A percentile compares a stretch with the other conserved stretches of the same genome.
Evolutionary conservation across 2,797 vertebrate species (phyloP).

Genomic region (Sebastes umbrosus): DNA sequence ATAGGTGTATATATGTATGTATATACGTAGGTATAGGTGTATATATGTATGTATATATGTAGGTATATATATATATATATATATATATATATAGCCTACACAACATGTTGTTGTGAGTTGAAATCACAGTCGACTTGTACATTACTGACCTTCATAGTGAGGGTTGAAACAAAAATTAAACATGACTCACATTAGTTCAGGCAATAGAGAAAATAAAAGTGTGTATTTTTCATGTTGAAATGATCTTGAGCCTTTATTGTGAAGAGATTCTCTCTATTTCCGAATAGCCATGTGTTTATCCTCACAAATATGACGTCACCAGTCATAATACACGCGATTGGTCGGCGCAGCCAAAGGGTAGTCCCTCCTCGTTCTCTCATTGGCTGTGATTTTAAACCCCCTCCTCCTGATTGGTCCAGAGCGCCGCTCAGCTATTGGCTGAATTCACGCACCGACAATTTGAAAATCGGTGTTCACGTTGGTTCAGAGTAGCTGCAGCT

Average conservation of each 20-base stretch:
- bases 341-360: not conserved
- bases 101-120: not conserved
- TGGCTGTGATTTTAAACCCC: constrained; percentile 75
- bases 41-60: too few relatives aligned
- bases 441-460: constrained; percentile 43
- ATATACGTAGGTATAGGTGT: too few relatives aligned
- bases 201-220: not conserved
- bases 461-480: constrained; percentile 55
- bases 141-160: not conserved
- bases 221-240: not conserved
- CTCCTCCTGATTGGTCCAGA: constrained; percentile 63
- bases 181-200: not conserved
- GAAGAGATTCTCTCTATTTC: not conserved
- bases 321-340: not conserved
- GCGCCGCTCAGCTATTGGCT: constrained; percentile 56
- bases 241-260: not conserved
- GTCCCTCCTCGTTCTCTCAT: constrained; percentile 11
- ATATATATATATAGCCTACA: too few relatives aligned
- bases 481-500: not conserved
- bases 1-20: too few relatives aligned
- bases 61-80: too few relatives aligned
- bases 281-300: constrained; percentile 17
- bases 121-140: not conserved
- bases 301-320: not conserved
- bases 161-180: not conserved